A percentile compares a stretch with the other conserved stretches of the same genome.
Conservation (phyloP, 2,113 vertebrate genomes). For the Calyptomena viridis region DNA sequence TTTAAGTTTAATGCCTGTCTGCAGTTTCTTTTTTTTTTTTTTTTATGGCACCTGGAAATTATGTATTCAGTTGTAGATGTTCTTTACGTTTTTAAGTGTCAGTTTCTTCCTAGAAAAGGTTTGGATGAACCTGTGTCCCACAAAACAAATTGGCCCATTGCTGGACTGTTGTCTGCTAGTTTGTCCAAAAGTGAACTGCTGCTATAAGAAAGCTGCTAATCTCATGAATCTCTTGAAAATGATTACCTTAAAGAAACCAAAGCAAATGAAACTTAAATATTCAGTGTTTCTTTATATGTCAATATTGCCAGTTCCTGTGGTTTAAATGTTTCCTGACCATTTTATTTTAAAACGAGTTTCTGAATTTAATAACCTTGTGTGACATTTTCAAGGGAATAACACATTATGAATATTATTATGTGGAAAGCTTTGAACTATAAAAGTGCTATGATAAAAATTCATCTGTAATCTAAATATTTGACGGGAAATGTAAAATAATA, state of each 20-base stretch:
- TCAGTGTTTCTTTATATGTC: not conserved
- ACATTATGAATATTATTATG: not conserved
- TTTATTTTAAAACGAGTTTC: not conserved
- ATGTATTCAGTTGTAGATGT: not conserved
- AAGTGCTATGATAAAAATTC: not conserved
- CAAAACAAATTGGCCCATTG: not conserved
- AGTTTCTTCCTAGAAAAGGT: not conserved
- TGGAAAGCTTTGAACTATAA: not conserved
- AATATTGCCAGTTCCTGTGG: constrained; percentile 11
- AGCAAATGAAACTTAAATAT: constrained; percentile 16
- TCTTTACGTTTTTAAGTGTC: not conserved
- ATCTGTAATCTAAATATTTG: not conserved
- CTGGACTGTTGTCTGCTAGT: not conserved
- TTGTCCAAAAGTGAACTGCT: not conserved
- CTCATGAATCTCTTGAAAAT: not conserved
- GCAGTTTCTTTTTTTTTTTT: not conserved
- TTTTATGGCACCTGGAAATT: not conserved
- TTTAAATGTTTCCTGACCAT: constrained; percentile 12
- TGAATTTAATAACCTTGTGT: constrained; percentile 17
- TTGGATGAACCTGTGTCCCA: not conserved
- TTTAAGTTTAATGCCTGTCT: not conserved
- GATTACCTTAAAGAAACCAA: constrained; percentile 22
- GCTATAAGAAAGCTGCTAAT: not conserved
- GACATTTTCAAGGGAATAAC: constrained; percentile 25
- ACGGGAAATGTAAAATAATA: not conserved